phyloP scores from a whole-genome alignment of 23 tunicate genomes.

The Styela clava region DNA sequence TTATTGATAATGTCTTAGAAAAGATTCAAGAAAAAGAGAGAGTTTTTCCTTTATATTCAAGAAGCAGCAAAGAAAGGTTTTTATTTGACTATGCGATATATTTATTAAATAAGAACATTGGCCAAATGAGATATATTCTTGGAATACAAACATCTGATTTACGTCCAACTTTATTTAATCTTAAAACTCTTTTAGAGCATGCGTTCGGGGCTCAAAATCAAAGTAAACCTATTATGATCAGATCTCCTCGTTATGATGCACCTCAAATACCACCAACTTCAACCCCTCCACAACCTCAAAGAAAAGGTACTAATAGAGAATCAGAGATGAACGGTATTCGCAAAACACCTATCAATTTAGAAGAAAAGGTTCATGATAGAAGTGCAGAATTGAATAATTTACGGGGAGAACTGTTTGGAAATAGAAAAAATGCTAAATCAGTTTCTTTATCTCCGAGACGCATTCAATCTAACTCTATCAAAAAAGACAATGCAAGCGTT shows the following conservation, averaged over 20 bases:
- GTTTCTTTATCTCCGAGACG: not conserved
- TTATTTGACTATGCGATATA: slow-evolving; percentile 71
- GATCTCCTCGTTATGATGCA: not conserved
- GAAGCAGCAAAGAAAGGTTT: slow-evolving; percentile 68
- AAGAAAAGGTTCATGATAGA: slow-evolving; percentile 27
- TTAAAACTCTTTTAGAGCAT: slow-evolving; percentile 39
- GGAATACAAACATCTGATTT: slow-evolving; percentile 63
- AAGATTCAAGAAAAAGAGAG: slow-evolving; percentile 71
- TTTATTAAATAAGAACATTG: slow-evolving; percentile 68
- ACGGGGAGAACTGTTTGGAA: slow-evolving; percentile 16
- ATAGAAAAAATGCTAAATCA: slow-evolving; percentile 2
- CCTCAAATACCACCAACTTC: not conserved
- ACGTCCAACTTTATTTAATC: slow-evolving; percentile 57
- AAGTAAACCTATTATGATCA: not conserved
- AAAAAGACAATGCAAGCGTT: not conserved
- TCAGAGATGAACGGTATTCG: not conserved
- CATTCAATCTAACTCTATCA: not conserved
- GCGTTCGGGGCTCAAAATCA: not conserved
- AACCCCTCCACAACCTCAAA: not conserved
- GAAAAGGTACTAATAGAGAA: not conserved
- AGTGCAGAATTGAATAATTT: slow-evolving; percentile 1
- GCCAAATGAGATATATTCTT: slow-evolving; percentile 61
- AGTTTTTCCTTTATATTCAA: slow-evolving; percentile 57
- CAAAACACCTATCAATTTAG: not conserved
- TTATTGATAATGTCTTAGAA: slow-evolving; percentile 67